Conservation (phyloP, 2,113 vertebrate genomes). For the Osmerus mordax region DNA sequence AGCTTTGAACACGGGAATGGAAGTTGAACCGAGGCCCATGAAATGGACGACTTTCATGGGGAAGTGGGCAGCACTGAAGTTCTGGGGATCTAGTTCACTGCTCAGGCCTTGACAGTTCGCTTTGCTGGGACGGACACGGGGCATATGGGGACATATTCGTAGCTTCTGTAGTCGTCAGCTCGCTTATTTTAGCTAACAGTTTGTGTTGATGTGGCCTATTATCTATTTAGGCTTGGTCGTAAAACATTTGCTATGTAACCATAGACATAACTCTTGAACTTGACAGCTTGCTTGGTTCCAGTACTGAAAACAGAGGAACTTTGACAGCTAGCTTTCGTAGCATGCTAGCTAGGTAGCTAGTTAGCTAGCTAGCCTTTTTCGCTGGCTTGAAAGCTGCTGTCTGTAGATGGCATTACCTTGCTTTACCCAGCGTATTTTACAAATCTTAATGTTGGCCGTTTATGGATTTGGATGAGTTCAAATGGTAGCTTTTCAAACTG, state of each 20-base stretch:
- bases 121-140: constrained; percentile 29
- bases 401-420: no score
- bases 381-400: neutral
- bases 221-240: constrained; percentile 7
- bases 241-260: constrained; percentile 23
- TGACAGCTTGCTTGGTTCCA: constrained; percentile 69
- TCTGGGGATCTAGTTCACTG: constrained; percentile 60
- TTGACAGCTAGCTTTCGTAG: constrained; percentile 63
- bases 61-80: constrained; percentile 66
- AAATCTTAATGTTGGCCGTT: no score
- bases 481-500: no score
- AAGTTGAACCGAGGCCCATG: constrained; percentile 73
- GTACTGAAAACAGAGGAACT: constrained; percentile 70
- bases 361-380: constrained; percentile 45
- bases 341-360: constrained; percentile 51
- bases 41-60: constrained; percentile 72
- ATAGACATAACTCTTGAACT: constrained; percentile 58
- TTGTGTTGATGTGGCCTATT: constrained; percentile 1
- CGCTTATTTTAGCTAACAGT: constrained; percentile 14
- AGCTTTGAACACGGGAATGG: constrained; percentile 62
- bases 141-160: constrained; percentile 44
- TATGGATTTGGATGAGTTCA: no score
- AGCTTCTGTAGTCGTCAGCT: constrained; percentile 44
- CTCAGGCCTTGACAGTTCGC: constrained; percentile 64
- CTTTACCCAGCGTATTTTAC: no score